phyloP scores from a whole-genome alignment of 2,113 vertebrate genomes.

The Hiodon alosoides region DNA sequence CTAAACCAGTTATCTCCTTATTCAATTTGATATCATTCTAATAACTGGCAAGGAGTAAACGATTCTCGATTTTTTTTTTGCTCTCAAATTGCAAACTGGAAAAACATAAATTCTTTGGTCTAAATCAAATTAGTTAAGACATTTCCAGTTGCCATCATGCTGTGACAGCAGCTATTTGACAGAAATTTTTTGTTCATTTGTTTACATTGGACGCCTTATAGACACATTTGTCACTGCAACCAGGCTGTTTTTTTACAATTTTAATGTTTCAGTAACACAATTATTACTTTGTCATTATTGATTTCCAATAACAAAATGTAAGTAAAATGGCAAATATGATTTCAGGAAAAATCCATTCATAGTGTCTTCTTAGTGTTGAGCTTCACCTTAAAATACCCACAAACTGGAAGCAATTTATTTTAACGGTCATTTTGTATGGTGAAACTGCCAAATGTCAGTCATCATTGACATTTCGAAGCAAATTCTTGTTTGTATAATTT shows the following conservation, averaged over 20 bases:
- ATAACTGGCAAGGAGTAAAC: neutral
- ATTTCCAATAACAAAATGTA: slow-evolving; percentile 19
- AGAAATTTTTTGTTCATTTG: slow-evolving; percentile 30
- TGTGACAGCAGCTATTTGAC: slow-evolving; percentile 37
- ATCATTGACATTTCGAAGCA: slow-evolving; percentile 10
- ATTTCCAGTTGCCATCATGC: slow-evolving; percentile 28
- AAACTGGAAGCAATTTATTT: too few relatives aligned
- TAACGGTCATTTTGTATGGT: neutral
- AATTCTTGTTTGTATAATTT: slow-evolving; percentile 47
- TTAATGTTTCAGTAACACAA: too few relatives aligned
- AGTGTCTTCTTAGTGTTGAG: too few relatives aligned
- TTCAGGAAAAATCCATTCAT: slow-evolving; percentile 4
- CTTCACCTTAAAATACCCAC: too few relatives aligned
- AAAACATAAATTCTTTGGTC: slow-evolving; percentile 21
- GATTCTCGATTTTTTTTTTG: slow-evolving; percentile 13
- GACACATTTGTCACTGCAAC: slow-evolving; percentile 34
- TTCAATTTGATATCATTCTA: slow-evolving; percentile 8
- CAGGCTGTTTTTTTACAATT: neutral
- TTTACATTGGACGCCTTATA: slow-evolving; percentile 33
- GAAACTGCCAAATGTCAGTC: neutral
- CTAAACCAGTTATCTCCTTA: neutral
- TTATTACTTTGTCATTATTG: too few relatives aligned
- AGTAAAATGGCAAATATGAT: too few relatives aligned
- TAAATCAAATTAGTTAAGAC: slow-evolving; percentile 23
- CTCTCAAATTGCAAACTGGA: slow-evolving; percentile 17